Percentiles rank a stretch among this genome's conserved stretches.
These are phyloP conservation scores for Ibidorhyncha struthersii DNA, from an alignment of 2,113 vertebrate species.

Conservation along the genomic window DNA sequence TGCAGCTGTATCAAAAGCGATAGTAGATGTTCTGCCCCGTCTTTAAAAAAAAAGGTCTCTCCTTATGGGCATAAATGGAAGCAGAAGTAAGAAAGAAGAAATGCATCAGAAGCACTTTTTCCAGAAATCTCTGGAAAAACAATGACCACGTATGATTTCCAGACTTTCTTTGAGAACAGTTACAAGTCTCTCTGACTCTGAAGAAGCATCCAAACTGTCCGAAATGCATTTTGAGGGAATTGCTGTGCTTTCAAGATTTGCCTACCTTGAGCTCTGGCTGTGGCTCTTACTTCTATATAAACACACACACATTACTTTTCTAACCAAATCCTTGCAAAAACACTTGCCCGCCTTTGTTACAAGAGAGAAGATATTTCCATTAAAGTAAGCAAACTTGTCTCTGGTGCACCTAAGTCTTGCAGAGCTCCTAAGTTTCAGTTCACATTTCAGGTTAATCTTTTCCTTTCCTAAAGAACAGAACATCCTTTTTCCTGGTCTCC, in stretches of 20 bases:
- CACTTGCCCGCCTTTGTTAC: not conserved
- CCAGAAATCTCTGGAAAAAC: not conserved
- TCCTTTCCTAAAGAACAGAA: conserved; percentile 78
- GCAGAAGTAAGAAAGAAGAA: not conserved
- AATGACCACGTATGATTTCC: not conserved
- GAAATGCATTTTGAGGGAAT: not conserved
- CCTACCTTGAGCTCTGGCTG: not conserved
- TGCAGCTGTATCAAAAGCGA: not conserved
- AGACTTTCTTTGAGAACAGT: not conserved
- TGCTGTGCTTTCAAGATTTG: not conserved
- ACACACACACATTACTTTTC: not conserved
- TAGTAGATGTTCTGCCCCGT: not conserved
- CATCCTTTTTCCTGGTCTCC: conserved; percentile 74
- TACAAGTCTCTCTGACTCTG: not conserved
- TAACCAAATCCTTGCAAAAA: conserved; percentile 62
- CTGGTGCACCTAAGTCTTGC: conserved; percentile 58
- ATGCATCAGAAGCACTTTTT: not conserved
- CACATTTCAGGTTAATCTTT: conserved; percentile 80
- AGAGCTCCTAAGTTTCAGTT: conserved; percentile 69
- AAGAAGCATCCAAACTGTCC: not conserved
- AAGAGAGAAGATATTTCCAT: conserved; percentile 54
- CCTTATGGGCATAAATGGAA: not conserved
- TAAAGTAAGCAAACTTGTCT: conserved; percentile 57
- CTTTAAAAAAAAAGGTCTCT: not conserved
- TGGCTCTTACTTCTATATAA: not conserved